These are phyloP conservation scores for Sigmodon hispidus DNA, from an alignment of 2,113 vertebrate species.

Conservation along the genomic window DNA sequence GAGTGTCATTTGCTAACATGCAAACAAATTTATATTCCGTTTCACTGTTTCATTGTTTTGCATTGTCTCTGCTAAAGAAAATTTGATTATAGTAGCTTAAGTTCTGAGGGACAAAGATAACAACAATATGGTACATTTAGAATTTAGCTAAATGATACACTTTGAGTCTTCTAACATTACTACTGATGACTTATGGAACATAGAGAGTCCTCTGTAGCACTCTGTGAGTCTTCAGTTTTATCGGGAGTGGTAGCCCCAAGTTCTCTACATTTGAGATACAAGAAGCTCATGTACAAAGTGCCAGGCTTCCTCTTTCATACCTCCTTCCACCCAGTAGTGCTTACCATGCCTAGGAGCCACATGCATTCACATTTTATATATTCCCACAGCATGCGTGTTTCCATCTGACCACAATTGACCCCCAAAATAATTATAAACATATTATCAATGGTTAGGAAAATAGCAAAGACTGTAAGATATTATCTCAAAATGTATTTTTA, in stretches of 20 bases:
- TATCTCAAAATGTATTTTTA: neutral
- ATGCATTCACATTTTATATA: neutral
- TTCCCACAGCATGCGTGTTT: neutral
- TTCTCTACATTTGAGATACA: neutral
- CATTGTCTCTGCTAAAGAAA: neutral
- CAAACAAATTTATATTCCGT: constrained; percentile 13
- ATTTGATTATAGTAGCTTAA: neutral
- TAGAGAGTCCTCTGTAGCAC: neutral
- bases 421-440: neutral
- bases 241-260: fast-evolving
- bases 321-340: neutral
- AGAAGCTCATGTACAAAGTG: neutral
- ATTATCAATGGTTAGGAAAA: no score
- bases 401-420: neutral
- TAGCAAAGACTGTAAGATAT: neutral
- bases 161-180: neutral
- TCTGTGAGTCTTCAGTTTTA: neutral
- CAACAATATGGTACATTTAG: neutral
- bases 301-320: neutral
- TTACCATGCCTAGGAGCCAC: neutral
- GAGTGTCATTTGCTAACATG: neutral
- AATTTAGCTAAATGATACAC: neutral
- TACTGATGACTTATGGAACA: neutral
- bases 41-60: neutral
- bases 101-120: neutral